Percentiles rank a stretch among this genome's conserved stretches.
Evolutionary conservation across 2,888 invertebrate species (phyloP).

Genomic region (Sericinus montela): DNA sequence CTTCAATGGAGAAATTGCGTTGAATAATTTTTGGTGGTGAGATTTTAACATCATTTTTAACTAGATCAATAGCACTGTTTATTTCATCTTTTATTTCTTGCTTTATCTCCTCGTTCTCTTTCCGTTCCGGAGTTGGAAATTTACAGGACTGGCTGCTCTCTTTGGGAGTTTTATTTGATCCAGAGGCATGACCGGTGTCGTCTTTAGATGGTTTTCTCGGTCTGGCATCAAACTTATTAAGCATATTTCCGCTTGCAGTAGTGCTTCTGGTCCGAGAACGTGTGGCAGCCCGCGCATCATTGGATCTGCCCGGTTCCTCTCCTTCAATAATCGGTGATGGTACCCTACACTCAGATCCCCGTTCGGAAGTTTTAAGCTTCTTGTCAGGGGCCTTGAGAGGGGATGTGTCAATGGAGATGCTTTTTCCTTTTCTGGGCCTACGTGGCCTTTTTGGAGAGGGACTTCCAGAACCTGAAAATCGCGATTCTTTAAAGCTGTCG

Average conservation of each 20-base stretch:
- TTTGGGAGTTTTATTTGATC: slow-evolving; percentile 74
- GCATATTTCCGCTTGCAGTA: slow-evolving; percentile 83
- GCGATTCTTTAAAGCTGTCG: slow-evolving; percentile 69
- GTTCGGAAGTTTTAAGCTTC: slow-evolving; percentile 92
- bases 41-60: slow-evolving; percentile 43
- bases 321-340: slow-evolving; percentile 86
- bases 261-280: slow-evolving; percentile 84
- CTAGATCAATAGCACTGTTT: slow-evolving; percentile 38
- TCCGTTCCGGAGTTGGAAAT: slow-evolving; percentile 80
- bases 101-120: slow-evolving; percentile 81
- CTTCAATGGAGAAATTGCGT: slow-evolving; percentile 51
- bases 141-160: slow-evolving; percentile 80
- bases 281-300: slow-evolving; percentile 66
- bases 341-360: slow-evolving; percentile 85
- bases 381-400: slow-evolving; percentile 85
- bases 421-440: slow-evolving; percentile 60
- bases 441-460: slow-evolving; percentile 66
- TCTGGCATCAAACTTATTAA: slow-evolving; percentile 79
- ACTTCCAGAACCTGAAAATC: slow-evolving; percentile 58
- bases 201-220: slow-evolving; percentile 71
- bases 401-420: slow-evolving; percentile 54
- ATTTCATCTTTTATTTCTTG: slow-evolving; percentile 59
- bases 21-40: slow-evolving; percentile 35
- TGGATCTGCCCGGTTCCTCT: slow-evolving; percentile 83
- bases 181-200: slow-evolving; percentile 45